A percentile compares a stretch with the other conserved stretches of the same genome.
Conservation (phyloP, 1,140 invertebrate genomes). For the Planococcus citri region DNA sequence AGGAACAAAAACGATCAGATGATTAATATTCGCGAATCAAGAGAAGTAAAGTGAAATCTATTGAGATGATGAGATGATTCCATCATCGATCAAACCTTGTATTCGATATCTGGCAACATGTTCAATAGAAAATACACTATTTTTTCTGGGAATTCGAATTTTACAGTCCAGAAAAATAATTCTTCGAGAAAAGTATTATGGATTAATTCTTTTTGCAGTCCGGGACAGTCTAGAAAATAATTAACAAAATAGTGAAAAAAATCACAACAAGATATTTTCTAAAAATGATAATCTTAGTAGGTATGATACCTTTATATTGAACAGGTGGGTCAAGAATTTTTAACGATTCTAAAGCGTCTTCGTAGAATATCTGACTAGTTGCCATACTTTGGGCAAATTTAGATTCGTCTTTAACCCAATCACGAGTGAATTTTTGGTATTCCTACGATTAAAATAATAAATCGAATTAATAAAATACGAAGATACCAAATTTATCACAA, state of each 20-base stretch:
- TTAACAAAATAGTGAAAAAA: no score
- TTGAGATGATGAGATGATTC: no score
- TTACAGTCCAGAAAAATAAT: constrained; percentile 94
- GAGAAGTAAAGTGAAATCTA: no score
- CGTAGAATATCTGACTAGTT: constrained; percentile 60
- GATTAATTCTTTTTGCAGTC: constrained; percentile 49
- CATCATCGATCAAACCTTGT: constrained; percentile 54
- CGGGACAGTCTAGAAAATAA: constrained; percentile 53
- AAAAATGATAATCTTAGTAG: no score
- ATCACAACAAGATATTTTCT: no score
- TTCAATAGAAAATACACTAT: constrained; percentile 90
- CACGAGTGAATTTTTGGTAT: constrained; percentile 35
- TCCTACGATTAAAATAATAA: constrained; percentile 32
- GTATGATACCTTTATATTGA: constrained; percentile 57
- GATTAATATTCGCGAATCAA: no score
- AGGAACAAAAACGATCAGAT: no score
- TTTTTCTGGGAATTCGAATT: constrained; percentile 94
- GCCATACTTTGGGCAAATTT: constrained; percentile 49
- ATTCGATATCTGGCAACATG: constrained; percentile 87
- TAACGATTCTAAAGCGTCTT: constrained; percentile 60
- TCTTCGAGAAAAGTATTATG: constrained; percentile 88
- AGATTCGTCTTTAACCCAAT: constrained; percentile 35
- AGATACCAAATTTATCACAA: constrained; percentile 24
- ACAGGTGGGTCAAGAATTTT: constrained; percentile 68
- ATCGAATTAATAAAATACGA: constrained; percentile 24